Evolutionary conservation across 2,888 invertebrate genomes (phyloP), one percentile per base, ranked within the genome.

Genomic region (Hartigia nigra): DNA sequence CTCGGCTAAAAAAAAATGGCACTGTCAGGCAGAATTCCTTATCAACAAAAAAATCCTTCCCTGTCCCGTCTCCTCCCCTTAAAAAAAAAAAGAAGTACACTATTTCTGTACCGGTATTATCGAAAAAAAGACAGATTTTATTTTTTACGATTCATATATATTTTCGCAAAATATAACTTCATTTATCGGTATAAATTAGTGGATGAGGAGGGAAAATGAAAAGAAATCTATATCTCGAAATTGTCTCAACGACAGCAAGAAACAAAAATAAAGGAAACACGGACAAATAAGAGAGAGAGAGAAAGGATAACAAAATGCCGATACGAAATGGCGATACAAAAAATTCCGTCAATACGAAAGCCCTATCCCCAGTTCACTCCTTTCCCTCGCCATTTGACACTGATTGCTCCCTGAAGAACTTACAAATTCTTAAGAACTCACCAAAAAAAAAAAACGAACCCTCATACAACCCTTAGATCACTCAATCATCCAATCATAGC

Each of bases 91-190:
- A 55, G 87, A 87, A 85, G 86, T 87, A 85, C 88, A 88, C 89
- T 89, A 90, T 88, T 91, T 90, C 90, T 90, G 89, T 90, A 90
- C 87, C 88, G 89, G 88, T 90, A 90, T 90, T 88, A 87, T 89
- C 86, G 85, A 87, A 82, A 77, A 77, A 78, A 86, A 84, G 85
- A 87, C 86, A 88, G 86, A 90, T 87, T 88, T 89, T 88, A 89
- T 90, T 90, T 89, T 89, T 88, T 88, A 86, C 87, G 82, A 87
- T 86, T 88, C 85, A 55, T 55, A 55, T 88, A 88, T 88, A 89
- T 89, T 89, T 89, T 89, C 86, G 82, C 87, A 86, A 87, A 87
- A 86, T 88, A 89, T 88, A 86, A 86, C 89, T 55, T 89, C 87
- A 89, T 89, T 90, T 88, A 88, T 89, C 88, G 86, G 86, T 87